These are phyloP conservation scores for Ricordea florida DNA, from an alignment of 92 coral and sea anemone genomes.

Conservation along the genomic window DNA sequence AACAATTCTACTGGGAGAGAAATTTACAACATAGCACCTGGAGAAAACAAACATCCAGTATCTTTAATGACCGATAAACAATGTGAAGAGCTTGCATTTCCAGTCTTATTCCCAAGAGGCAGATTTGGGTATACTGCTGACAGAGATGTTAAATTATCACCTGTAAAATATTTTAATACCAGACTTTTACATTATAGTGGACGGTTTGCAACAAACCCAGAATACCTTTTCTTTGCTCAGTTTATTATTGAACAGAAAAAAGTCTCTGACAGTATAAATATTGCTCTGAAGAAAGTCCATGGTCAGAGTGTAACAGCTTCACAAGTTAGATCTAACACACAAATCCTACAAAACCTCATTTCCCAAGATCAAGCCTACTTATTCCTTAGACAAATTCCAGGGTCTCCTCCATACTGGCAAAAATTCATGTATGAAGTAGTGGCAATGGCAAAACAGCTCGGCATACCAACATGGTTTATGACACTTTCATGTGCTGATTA, in stretches of 20 bases:
- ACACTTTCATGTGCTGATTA: conserved; percentile 63
- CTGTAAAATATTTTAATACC: conserved; percentile 46
- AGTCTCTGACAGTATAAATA: conserved; percentile 18
- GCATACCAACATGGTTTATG: conserved; percentile 58
- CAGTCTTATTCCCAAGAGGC: conserved; percentile 72
- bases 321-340: conserved; percentile 6
- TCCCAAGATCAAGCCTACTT: conserved; percentile 38
- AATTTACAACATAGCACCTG: conserved; percentile 53
- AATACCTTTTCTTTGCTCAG: conserved; percentile 60
- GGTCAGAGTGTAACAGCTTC: conserved; percentile 18
- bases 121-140: conserved; percentile 38
- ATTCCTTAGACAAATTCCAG: conserved; percentile 59
- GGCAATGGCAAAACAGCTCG: conserved; percentile 55
- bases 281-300: conserved; percentile 46
- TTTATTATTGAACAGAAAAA: conserved; percentile 55
- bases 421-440: conserved; percentile 62
- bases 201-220: conserved; percentile 35
- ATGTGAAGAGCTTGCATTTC: conserved; percentile 74
- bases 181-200: conserved; percentile 41
- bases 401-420: conserved; percentile 76
- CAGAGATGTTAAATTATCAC: conserved; percentile 23
- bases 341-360: conserved; percentile 31
- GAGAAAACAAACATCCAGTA: conserved; percentile 65
- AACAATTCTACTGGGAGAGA: conserved; percentile 44
- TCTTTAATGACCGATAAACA: conserved; percentile 49